Evolutionary conservation across 2,888 invertebrate genomes (phyloP).

Genomic region (Phania funesta): DNA sequence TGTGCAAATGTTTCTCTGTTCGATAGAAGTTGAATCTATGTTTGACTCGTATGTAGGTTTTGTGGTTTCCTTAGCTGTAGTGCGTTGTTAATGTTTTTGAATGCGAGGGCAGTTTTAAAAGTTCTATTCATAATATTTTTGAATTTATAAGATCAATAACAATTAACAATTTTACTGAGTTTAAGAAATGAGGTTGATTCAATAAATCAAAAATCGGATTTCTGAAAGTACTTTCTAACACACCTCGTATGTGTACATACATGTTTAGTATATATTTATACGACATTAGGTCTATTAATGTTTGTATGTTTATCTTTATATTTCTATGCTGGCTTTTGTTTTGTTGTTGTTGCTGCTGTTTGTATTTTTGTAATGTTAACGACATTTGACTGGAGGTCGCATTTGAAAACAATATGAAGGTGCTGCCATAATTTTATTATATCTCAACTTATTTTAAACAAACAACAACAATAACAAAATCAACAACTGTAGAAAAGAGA

Average conservation of each 20-base stretch:
- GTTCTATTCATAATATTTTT: neutral
- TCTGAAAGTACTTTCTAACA: neutral
- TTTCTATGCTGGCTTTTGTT: slow-evolving; percentile 6
- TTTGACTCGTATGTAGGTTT: slow-evolving; percentile 23
- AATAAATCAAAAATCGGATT: neutral
- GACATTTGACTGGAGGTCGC: slow-evolving; percentile 66
- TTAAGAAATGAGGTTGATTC: neutral
- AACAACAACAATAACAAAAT: neutral
- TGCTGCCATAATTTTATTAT: slow-evolving; percentile 66
- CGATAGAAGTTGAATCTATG: slow-evolving; percentile 7
- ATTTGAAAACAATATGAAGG: slow-evolving; percentile 62
- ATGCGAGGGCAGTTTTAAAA: neutral
- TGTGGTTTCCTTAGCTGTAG: slow-evolving; percentile 16
- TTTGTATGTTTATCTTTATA: slow-evolving; percentile 8
- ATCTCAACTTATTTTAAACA: slow-evolving; percentile 50
- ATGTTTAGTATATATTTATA: neutral
- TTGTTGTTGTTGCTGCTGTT: neutral
- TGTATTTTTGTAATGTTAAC: slow-evolving; percentile 52
- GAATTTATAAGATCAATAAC: too few species aligned
- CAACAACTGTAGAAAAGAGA: slow-evolving; percentile 14
- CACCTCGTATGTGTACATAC: neutral
- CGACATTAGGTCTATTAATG: neutral
- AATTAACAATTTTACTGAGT: too few species aligned
- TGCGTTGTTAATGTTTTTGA: neutral
- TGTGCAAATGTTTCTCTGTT: slow-evolving; percentile 22